Percentiles rank a stretch among this genome's conserved stretches.
Evolutionary conservation across 1,140 invertebrate species (phyloP).

Genomic region (Pseudobourletiella spinata): DNA sequence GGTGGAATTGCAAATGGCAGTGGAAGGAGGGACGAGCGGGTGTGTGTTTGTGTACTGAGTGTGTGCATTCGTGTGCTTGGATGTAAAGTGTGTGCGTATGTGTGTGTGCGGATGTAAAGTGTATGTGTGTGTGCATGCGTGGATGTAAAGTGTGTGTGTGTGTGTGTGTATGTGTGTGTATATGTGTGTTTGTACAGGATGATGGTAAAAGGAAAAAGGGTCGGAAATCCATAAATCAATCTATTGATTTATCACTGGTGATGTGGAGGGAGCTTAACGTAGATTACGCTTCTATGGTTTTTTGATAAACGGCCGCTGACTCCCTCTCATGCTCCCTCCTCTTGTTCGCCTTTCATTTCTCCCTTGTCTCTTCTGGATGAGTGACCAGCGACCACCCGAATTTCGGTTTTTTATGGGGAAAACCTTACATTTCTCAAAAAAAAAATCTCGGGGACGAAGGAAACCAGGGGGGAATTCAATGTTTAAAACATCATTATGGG

Average conservation of each 20-base stretch:
- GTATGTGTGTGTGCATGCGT: too few relatives aligned
- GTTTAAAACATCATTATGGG: not conserved
- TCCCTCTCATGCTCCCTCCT: constrained; percentile 10
- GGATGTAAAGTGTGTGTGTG: not conserved
- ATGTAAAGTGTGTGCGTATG: not conserved
- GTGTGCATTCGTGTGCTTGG: not conserved
- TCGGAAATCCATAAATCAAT: constrained; percentile 36
- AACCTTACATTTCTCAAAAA: too few relatives aligned
- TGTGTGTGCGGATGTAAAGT: not conserved
- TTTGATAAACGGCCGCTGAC: constrained; percentile 30
- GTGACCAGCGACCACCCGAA: constrained; percentile 19
- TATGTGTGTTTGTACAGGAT: constrained; percentile 2
- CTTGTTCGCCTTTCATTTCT: constrained; percentile 19
- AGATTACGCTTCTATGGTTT: constrained; percentile 31
- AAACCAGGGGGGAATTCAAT: not conserved
- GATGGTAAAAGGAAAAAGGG: constrained; percentile 17
- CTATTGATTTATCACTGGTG: constrained; percentile 34
- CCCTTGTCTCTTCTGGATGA: constrained; percentile 32
- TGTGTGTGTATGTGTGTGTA: not conserved
- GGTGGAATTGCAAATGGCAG: too few relatives aligned
- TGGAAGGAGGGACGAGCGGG: too few relatives aligned
- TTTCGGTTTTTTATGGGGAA: too few relatives aligned
- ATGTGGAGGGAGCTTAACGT: constrained; percentile 28
- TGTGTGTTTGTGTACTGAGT: not conserved
- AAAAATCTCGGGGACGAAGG: too few relatives aligned